Base-by-base conservation (phyloP, 2,888 invertebrate genomes). In the Stenodema calcarata region DNA sequence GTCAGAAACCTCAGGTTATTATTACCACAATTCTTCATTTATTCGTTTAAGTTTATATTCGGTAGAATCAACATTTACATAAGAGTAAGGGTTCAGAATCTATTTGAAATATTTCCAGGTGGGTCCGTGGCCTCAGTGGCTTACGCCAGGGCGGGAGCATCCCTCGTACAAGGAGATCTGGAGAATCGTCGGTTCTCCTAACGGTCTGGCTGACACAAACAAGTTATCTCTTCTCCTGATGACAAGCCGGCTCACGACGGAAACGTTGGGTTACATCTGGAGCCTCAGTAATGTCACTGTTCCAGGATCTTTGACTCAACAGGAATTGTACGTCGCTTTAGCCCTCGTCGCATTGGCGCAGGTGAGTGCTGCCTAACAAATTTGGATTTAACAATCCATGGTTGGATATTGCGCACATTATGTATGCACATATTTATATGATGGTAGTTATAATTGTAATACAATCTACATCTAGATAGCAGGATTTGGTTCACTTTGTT, bases 301-400 rank as follows among this genome's bases (percentile, higher is more conserved):
- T 28, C 91, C 92, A 11, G 92, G 92, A 4, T 91, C 91, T 73
- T 90, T 92, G 42, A 92, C 92, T 0, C 92, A 92, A 87, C 91
- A 91, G 85, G 92, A 92, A 87, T 89, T 92, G 0, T 92, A 92
- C 87, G 90, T 92, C 14, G 91, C 92, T 54, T 89, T 92, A 47
- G 92, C 92, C n/a, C 89, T 92, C 14, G 91, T 92, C 1, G 92
- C 92, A 1, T 90, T 92, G 0, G 92, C 92, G 28, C 92, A 92
- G 89, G 91, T 92, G 78, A 90, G 90, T 44, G n/a, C 35, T 35
- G 35, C 35, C 35, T 35, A 35, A n/a, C n/a, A n/a, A n/a, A n/a
- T n/a, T n/a, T n/a, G n/a, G n/a, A n/a, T n/a, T n/a, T n/a, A n/a
- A n/a, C n/a, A n/a, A n/a, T n/a, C n/a, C n/a, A n/a, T n/a, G n/a